phyloP scores from a whole-genome alignment of 1,140 invertebrate genomes.

The Achroia grisella region DNA sequence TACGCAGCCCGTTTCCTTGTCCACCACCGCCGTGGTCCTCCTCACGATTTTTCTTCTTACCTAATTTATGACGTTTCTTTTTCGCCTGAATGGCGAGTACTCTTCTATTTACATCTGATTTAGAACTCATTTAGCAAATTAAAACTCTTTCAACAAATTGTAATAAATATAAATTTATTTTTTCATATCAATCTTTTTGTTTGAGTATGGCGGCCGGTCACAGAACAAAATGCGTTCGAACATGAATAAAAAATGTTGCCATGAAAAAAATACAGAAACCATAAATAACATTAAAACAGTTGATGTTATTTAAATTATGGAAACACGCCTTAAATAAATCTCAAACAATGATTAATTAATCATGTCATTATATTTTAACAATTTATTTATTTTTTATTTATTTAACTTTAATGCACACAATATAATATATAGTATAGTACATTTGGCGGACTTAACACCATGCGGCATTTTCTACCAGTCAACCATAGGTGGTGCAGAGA shows the following conservation, averaged over 20 bases:
- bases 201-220: constrained; percentile 77
- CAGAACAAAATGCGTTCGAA: constrained; percentile 73
- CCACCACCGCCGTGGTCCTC: constrained; percentile 75
- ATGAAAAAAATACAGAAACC: constrained; percentile 15
- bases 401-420: no score
- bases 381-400: no score
- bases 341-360: no score
- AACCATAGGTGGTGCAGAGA: no score
- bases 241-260: constrained; percentile 48
- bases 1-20: constrained; percentile 73
- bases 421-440: no score
- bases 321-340: no score
- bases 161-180: constrained; percentile 74
- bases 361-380: no score
- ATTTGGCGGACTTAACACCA: no score
- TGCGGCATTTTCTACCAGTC: no score
- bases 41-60: constrained; percentile 83
- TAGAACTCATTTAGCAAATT: constrained; percentile 83
- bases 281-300: constrained; percentile 2
- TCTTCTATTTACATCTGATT: constrained; percentile 89
- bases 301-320: no score
- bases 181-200: constrained; percentile 76
- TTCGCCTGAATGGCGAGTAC: constrained; percentile 91
- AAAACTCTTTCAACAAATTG: constrained; percentile 66
- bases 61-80: constrained; percentile 90